Conservation (phyloP, 2,797 vertebrate species). For the Kryptopterus vitreolus region DNA sequence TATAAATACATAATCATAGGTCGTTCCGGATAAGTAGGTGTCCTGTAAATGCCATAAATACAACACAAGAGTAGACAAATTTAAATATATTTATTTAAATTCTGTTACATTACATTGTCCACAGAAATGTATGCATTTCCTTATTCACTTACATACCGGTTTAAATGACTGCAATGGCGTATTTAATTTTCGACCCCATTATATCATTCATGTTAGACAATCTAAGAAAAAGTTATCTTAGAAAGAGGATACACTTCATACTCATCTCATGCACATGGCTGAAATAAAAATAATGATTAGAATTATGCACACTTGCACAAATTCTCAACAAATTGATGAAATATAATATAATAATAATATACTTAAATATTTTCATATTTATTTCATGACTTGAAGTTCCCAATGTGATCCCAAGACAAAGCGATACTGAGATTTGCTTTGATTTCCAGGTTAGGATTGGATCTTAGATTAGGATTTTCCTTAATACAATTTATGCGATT, state of each 20-base stretch:
- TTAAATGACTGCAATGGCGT: background rate
- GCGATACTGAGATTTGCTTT: too few relatives aligned
- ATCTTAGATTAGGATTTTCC: too few relatives aligned
- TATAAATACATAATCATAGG: too few relatives aligned
- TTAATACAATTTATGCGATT: too few relatives aligned
- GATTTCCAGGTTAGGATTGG: too few relatives aligned
- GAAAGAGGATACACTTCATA: background rate
- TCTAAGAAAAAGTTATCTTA: background rate
- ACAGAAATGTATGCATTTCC: background rate
- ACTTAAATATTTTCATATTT: background rate
- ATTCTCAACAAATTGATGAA: background rate
- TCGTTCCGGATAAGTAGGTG: too few relatives aligned
- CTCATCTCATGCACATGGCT: background rate
- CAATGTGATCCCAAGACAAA: too few relatives aligned
- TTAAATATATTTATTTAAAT: background rate
- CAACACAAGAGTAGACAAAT: background rate
- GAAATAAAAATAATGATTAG: background rate
- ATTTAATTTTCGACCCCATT: background rate
- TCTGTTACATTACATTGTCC: background rate
- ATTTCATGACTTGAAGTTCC: too few relatives aligned
- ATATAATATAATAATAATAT: too few relatives aligned
- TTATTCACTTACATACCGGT: too few relatives aligned
- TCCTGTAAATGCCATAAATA: too few relatives aligned
- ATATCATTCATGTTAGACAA: background rate
- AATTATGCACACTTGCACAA: background rate